phyloP scores from a whole-genome alignment of 2,113 vertebrate species.

The Trematomus loennbergii region DNA sequence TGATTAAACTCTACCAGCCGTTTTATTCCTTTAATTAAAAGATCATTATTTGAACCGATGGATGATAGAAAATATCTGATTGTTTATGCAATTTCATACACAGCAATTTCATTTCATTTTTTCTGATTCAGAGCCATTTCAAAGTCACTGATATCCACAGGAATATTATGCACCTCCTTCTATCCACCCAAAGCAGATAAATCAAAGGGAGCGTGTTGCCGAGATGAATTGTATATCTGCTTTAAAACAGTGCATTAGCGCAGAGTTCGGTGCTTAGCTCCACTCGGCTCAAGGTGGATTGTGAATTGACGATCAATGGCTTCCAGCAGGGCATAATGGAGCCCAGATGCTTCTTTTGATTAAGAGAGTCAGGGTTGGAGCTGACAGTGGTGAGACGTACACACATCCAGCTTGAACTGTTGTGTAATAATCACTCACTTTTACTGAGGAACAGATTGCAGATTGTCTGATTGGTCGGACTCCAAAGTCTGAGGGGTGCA shows the following conservation, averaged over 20 bases:
- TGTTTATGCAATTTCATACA: neutral
- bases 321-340: constrained; percentile 69
- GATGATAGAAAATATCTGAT: neutral
- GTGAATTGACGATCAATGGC: constrained; percentile 69
- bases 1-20: neutral
- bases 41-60: neutral
- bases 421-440: constrained; percentile 66
- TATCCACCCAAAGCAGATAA: neutral
- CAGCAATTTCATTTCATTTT: neutral
- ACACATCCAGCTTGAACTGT: constrained; percentile 57
- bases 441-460: constrained; percentile 67
- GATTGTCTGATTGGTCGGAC: constrained; percentile 66
- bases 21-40: constrained; percentile 11
- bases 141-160: neutral
- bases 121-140: neutral
- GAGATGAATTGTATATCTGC: constrained; percentile 15
- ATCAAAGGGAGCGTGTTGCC: constrained; percentile 26
- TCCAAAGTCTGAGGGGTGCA: constrained; percentile 55
- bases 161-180: neutral
- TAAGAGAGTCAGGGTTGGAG: constrained; percentile 69
- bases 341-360: constrained; percentile 81
- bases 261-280: constrained; percentile 37
- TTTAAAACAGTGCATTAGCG: constrained; percentile 41
- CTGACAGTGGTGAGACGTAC: constrained; percentile 64
- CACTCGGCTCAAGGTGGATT: constrained; percentile 44